Evolutionary conservation across 2,113 vertebrate species (phyloP).

Genomic region (Patagioenas fasciata): DNA sequence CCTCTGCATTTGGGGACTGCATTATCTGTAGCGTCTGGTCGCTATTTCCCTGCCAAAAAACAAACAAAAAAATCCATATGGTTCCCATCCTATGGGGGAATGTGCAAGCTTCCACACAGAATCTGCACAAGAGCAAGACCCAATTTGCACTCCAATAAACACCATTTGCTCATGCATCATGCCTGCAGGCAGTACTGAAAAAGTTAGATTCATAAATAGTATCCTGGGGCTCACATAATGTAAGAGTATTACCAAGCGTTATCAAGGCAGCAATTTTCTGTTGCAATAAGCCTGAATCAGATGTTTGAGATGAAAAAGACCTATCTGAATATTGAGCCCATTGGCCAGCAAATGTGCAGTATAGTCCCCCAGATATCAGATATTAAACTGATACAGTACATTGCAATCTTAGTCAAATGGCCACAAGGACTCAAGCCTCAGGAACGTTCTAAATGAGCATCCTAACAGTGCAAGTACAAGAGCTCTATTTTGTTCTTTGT

Average conservation of each 20-base stretch:
- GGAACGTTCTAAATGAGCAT: conserved; percentile 18
- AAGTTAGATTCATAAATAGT: conserved; percentile 45
- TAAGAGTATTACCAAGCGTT: conserved; percentile 58
- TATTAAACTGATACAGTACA: conserved; percentile 23
- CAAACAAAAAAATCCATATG: conserved; percentile 16
- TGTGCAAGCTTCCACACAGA: conserved; percentile 43
- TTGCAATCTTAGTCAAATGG: not conserved
- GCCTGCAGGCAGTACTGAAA: conserved; percentile 61
- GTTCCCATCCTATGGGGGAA: conserved; percentile 47
- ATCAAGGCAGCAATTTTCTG: conserved; percentile 56
- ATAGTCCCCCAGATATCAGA: conserved; percentile 39
- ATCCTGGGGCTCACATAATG: conserved; percentile 60
- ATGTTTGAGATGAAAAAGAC: conserved; percentile 10
- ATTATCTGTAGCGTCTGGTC: conserved; percentile 8
- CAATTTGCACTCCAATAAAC: conserved; percentile 71
- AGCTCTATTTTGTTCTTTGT: not conserved
- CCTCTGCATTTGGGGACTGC: not conserved
- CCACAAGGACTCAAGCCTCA: conserved; percentile 13
- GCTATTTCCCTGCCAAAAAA: conserved; percentile 20
- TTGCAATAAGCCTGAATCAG: conserved; percentile 28
- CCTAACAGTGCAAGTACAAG: not conserved
- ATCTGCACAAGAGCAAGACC: conserved; percentile 45
- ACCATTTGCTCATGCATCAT: conserved; percentile 37
- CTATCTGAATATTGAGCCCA: conserved; percentile 28
- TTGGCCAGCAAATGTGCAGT: conserved; percentile 7